Evolutionary conservation across 2,797 vertebrate genomes (phyloP).

Genomic region (Dallia pectoralis): DNA sequence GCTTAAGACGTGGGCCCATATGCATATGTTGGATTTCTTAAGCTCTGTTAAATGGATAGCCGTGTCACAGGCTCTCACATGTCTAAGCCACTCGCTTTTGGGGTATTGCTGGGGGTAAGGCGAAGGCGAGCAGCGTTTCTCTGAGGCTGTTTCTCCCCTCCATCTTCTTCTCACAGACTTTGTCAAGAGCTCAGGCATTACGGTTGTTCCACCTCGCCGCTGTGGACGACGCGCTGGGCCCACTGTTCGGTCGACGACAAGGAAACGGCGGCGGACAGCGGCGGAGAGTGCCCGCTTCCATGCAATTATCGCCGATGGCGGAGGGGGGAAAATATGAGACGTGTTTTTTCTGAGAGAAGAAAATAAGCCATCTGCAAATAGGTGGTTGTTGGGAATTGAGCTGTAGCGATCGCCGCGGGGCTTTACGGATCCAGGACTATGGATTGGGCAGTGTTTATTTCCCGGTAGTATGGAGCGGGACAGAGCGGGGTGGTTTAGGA

Average conservation of each 20-base stretch:
- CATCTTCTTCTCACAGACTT: not conserved
- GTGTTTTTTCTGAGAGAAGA: not conserved
- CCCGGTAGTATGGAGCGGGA: conserved; percentile 50
- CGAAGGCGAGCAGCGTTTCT: conserved; percentile 36
- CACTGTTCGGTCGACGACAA: conserved; percentile 62
- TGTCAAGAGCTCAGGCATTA: not conserved
- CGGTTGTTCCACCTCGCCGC: not conserved
- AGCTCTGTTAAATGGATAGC: conserved; percentile 83
- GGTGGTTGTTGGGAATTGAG: conserved; percentile 67
- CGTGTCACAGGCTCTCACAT: conserved; percentile 75
- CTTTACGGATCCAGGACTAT: conserved; percentile 61
- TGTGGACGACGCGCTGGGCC: conserved; percentile 59
- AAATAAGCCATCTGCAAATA: conserved; percentile 56
- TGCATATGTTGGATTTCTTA: conserved; percentile 78
- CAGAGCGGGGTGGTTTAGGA: conserved; percentile 69
- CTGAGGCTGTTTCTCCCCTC: not conserved
- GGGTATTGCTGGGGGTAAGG: conserved; percentile 37
- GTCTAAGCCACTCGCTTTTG: conserved; percentile 66
- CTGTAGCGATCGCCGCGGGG: conserved; percentile 50
- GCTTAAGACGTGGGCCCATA: conserved; percentile 74
- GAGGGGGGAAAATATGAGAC: not conserved
- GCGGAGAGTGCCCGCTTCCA: conserved; percentile 67
- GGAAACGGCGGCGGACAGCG: conserved; percentile 74
- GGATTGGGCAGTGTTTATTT: conserved; percentile 77
- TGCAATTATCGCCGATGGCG: conserved; percentile 52